Evolutionary conservation across 2,888 invertebrate species (phyloP), one percentile per base, ranked within the genome.

Genomic region (Amphipyra berbera): DNA sequence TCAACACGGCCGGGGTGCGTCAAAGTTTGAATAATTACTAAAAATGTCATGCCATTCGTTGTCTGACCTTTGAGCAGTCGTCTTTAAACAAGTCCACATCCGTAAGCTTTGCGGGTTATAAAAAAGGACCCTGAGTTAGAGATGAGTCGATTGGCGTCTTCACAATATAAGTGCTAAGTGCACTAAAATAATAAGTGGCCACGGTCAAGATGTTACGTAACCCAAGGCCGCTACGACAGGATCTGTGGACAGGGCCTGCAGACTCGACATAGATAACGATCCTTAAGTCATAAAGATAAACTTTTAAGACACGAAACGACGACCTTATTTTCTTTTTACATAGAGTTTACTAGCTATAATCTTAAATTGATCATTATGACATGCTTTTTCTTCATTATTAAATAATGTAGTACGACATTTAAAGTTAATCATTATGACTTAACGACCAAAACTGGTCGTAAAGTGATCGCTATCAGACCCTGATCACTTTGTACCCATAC

Each of bases 91-190:
- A 60, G 44, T 67, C 65, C 56, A 74, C 50, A 80, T 82, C 76
- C 72, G 78, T 81, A 71, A 79, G 61, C 52, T 66, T 53, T 55
- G 61, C 30, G 49, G 37, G 48, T 52, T 37, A 46, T 63, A 76
- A 70, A 73, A 77, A 60, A 44, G 41, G 59, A 56, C 75, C 73
- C 61, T 74, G 79, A 81, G 67, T 69, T 73, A 68, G 49, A 46
- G 71, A 72, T 60, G 68, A 69, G 53, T 49, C 61, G 61, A 59
- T 75, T 69, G 68, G 61, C 57, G 56, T 46, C 53, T 64, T 67
- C 2, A n/a, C n/a, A 47, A 21, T 54, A 40, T 27, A 75, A 58
- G 76, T 74, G 78, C 47, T 77, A 76, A 82, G 63, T 78, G 77
- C 65, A 76, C 67, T 82, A 77, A 76, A 80, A 63, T 66, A 67